Evolutionary conservation across 2,888 invertebrate genomes (phyloP).

Genomic region (Blomia tropicalis): DNA sequence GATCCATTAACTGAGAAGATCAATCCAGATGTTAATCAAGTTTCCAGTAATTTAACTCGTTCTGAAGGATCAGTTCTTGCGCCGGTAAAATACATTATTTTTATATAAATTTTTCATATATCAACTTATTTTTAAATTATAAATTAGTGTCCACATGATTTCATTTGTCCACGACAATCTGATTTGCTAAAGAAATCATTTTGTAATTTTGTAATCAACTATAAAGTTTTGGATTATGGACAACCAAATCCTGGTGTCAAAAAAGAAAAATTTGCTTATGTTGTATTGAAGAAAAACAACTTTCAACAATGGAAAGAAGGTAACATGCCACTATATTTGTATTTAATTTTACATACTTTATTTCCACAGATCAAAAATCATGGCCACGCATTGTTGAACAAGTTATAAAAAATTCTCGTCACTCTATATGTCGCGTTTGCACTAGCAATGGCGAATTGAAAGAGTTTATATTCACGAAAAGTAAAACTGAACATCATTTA

Average conservation of each 20-base stretch:
- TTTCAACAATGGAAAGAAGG: conserved; percentile 27
- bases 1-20: neutral
- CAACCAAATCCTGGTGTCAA: conserved; percentile 5
- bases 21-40: conserved; percentile 6
- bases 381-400: conserved; percentile 68
- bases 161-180: conserved; percentile 52
- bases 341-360: no score
- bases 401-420: conserved; percentile 51
- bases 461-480: conserved; percentile 57
- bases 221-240: conserved; percentile 41
- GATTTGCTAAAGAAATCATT: conserved; percentile 30
- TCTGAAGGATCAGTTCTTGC: neutral
- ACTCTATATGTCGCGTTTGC: conserved; percentile 61
- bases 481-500: conserved; percentile 51
- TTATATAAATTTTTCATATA: conserved; percentile 21
- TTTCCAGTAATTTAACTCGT: neutral
- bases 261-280: conserved; percentile 53
- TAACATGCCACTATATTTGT: no score
- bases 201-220: conserved; percentile 58
- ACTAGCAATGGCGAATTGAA: conserved; percentile 53
- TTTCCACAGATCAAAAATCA: conserved; percentile 9
- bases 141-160: conserved; percentile 64
- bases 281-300: conserved; percentile 60
- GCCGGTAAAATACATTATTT: conserved; percentile 17
- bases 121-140: conserved; percentile 23